phyloP scores from a whole-genome alignment of 2,113 vertebrate species.

The Fregetta grallaria region DNA sequence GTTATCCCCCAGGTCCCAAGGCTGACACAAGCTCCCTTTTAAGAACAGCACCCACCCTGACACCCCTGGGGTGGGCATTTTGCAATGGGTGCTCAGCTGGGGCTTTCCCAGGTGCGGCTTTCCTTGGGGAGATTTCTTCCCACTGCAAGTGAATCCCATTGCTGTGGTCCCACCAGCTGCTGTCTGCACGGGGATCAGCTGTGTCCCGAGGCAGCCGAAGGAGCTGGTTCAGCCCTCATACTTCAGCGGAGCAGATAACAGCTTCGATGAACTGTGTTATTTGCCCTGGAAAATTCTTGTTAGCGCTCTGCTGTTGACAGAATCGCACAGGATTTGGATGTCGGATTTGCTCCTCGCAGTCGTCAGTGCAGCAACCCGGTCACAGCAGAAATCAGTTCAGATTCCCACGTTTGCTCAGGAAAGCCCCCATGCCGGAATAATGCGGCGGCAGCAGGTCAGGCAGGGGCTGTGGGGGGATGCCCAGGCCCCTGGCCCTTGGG shows the following conservation, averaged over 20 bases:
- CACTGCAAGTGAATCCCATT: background rate
- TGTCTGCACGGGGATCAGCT: background rate
- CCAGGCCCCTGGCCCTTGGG: background rate
- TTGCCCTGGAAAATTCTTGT: background rate
- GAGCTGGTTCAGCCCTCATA: background rate
- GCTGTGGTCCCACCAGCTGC: background rate
- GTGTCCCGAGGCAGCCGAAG: background rate
- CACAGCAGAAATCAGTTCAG: background rate
- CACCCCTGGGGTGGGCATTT: background rate
- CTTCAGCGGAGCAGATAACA: background rate
- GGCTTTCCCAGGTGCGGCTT: background rate
- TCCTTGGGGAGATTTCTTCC: background rate
- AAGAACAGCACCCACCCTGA: background rate
- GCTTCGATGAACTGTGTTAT: background rate
- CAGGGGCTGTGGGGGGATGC: background rate
- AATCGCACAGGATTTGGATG: background rate
- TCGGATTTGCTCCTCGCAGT: fast-evolving
- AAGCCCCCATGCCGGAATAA: background rate
- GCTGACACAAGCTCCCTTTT: background rate
- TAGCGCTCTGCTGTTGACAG: background rate
- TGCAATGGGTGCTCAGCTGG: background rate
- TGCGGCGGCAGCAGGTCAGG: fast-evolving
- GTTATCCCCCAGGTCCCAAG: background rate
- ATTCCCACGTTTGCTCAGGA: background rate
- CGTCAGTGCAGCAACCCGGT: background rate